phyloP scores from a whole-genome alignment of 2,113 vertebrate species.

The Stictonetta naevosa region DNA sequence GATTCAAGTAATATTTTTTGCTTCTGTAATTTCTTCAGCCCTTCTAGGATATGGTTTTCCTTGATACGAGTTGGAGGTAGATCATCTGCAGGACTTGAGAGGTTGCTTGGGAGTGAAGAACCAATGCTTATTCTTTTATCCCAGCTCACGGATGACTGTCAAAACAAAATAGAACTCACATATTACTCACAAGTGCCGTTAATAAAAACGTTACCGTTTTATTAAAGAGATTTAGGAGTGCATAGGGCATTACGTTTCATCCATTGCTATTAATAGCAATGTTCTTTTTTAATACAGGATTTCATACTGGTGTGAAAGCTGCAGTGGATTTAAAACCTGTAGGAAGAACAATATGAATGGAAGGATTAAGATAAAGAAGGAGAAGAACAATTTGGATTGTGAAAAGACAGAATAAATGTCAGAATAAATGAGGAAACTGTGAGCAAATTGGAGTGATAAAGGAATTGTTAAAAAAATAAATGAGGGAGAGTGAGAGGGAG shows the following conservation, averaged over 20 bases:
- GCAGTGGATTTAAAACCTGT: background rate
- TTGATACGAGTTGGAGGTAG: conserved; percentile 85
- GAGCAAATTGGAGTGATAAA: conserved; percentile 7
- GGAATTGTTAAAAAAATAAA: background rate
- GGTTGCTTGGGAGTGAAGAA: conserved; percentile 86
- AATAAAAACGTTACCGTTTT: background rate
- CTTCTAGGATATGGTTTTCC: conserved; percentile 91
- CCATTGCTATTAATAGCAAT: conserved; percentile 20
- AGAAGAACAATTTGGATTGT: conserved; percentile 4
- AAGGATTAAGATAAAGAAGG: conserved; percentile 46
- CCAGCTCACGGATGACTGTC: conserved; percentile 85
- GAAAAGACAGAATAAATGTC: conserved; percentile 23
- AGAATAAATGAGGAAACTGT: conserved; percentile 9
- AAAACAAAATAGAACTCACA: conserved; percentile 45
- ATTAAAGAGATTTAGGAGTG: background rate
- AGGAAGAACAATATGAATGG: conserved; percentile 1
- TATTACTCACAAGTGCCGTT: background rate
- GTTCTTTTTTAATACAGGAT: background rate
- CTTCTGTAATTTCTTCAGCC: conserved; percentile 88
- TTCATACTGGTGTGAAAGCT: background rate
- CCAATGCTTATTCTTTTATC: conserved; percentile 89
- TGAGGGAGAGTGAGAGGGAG: background rate
- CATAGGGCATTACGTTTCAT: background rate
- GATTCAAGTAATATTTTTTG: conserved; percentile 81
- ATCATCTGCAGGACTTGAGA: conserved; percentile 84